A percentile compares a stretch with the other conserved stretches of the same genome.
Conservation (phyloP, 2,888 invertebrate species). For the Junonia oenone region DNA sequence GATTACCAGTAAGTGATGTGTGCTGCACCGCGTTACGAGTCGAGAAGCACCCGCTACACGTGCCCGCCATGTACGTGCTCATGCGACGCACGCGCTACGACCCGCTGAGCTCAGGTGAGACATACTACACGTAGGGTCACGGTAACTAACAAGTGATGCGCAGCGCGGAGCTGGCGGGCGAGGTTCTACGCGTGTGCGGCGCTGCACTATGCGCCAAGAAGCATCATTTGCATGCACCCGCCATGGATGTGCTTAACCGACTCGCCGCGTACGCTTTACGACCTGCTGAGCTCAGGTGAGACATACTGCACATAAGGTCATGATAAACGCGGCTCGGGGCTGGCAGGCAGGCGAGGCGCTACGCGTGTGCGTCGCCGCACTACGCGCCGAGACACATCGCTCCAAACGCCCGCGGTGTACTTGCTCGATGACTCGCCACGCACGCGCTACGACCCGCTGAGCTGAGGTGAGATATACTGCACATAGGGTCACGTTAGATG, state of each 20-base stretch:
- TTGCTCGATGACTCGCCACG: constrained; percentile 82
- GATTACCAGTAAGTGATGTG: too few species aligned
- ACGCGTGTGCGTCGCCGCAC: too few species aligned
- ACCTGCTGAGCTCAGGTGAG: constrained; percentile 91
- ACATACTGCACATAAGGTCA: too few species aligned
- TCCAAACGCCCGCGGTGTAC: constrained; percentile 50
- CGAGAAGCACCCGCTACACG: neutral
- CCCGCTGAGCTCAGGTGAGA: constrained; percentile 91
- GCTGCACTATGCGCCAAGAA: constrained; percentile 91
- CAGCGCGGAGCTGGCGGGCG: constrained; percentile 93
- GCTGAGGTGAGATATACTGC: constrained; percentile 82
- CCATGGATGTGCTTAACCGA: constrained; percentile 97
- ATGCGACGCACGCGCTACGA: constrained; percentile 88
- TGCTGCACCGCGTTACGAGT: too few species aligned
- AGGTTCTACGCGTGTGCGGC: constrained; percentile 87
- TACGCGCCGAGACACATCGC: neutral
- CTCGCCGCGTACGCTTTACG: constrained; percentile 96
- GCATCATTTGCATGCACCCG: constrained; percentile 92
- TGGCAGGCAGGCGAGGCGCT: too few species aligned
- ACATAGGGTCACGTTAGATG: too few species aligned
- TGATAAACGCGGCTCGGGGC: constrained; percentile 97
- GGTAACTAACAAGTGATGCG: constrained; percentile 99
- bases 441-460: constrained; percentile 96
- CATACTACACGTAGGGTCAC: too few species aligned
- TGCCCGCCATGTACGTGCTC: constrained; percentile 47